A percentile compares a stretch with the other conserved stretches of the same genome.
These are phyloP conservation scores for Alethe castanea DNA, from an alignment of 2,113 vertebrate genomes.

Conservation along the genomic window DNA sequence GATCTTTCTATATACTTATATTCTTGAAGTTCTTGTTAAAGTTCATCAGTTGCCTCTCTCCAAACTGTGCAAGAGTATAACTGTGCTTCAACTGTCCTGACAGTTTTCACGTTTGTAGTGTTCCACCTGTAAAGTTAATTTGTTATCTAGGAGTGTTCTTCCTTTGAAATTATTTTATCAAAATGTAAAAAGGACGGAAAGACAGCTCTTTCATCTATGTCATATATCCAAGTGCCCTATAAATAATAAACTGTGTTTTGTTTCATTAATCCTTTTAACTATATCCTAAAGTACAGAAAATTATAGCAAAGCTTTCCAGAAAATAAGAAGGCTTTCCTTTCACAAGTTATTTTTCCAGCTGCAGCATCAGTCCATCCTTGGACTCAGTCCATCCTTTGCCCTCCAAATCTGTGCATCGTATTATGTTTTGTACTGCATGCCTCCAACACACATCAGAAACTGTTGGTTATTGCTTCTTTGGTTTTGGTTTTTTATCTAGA, in stretches of 20 bases:
- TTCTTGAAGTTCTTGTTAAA: background rate
- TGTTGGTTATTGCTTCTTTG: background rate
- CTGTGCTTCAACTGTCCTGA: background rate
- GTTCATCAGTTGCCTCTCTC: background rate
- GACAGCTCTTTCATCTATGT: background rate
- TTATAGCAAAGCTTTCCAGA: background rate
- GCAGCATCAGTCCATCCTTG: background rate
- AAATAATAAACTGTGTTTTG: background rate
- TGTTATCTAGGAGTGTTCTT: background rate
- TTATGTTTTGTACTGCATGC: background rate
- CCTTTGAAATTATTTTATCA: background rate
- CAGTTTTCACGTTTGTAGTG: background rate
- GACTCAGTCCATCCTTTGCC: background rate
- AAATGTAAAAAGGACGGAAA: background rate
- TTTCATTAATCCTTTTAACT: slow-evolving; percentile 13
- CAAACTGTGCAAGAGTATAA: background rate
- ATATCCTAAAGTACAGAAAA: background rate
- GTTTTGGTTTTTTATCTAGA: background rate
- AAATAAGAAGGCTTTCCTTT: background rate
- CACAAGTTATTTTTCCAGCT: background rate
- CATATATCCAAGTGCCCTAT: background rate
- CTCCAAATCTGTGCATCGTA: background rate
- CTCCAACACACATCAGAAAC: background rate
- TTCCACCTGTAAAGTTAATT: background rate
- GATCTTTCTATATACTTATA: background rate